These are phyloP conservation scores for Limnephilus rhombicus DNA, from an alignment of 2,888 invertebrate species.

Conservation along the genomic window DNA sequence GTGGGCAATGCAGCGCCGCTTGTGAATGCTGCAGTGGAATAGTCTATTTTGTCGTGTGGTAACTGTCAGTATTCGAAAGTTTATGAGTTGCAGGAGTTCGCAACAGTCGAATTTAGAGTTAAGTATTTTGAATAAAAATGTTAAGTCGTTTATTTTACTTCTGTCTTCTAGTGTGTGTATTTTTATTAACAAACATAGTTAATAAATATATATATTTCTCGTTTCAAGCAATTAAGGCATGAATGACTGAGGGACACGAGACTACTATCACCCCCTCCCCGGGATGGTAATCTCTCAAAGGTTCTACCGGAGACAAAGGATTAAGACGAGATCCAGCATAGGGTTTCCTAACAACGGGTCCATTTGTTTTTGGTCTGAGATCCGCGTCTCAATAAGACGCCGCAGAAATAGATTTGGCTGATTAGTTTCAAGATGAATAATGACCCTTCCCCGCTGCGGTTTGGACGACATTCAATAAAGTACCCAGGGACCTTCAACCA, in stretches of 20 bases:
- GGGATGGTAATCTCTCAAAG: slow-evolving; percentile 26
- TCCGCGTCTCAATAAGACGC: slow-evolving; percentile 14
- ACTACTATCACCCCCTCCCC: slow-evolving; percentile 9
- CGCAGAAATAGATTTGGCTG: slow-evolving; percentile 35
- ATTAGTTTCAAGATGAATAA: slow-evolving; percentile 24
- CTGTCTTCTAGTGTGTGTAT: no score
- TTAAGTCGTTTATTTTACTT: no score
- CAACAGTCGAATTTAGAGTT: no score
- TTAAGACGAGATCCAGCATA: slow-evolving; percentile 24
- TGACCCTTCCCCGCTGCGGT: background rate
- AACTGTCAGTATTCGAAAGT: no score
- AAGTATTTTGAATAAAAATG: no score
- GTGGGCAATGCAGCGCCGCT: no score
- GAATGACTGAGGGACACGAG: slow-evolving; percentile 38
- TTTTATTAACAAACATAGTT: no score
- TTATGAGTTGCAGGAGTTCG: no score
- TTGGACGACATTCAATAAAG: background rate
- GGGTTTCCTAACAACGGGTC: slow-evolving; percentile 39
- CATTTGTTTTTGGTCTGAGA: slow-evolving; percentile 25
- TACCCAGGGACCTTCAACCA: background rate
- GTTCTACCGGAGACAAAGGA: slow-evolving; percentile 23
- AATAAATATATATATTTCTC: background rate
- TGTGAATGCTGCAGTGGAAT: no score
- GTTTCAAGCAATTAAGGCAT: slow-evolving; percentile 34
- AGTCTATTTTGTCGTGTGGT: no score